These are phyloP conservation scores for Alethe diademata DNA, from an alignment of 2,113 vertebrate species.

Conservation along the genomic window DNA sequence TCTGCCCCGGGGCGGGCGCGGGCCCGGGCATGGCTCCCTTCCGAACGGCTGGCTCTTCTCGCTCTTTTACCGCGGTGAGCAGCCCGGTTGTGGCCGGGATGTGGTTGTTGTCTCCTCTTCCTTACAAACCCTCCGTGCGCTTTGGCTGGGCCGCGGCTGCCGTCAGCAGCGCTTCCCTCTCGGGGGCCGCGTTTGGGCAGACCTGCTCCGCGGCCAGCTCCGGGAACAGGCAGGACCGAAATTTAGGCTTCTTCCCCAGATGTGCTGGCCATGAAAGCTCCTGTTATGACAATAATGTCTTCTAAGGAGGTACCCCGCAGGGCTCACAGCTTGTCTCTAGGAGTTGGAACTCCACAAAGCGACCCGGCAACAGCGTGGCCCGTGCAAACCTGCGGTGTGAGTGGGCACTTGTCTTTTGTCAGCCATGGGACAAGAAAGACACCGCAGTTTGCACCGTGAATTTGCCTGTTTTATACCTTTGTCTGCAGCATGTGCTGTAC, in stretches of 20 bases:
- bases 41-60: rapidly evolving
- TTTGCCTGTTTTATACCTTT: not conserved
- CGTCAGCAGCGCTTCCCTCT: not conserved
- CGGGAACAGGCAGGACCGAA: rapidly evolving
- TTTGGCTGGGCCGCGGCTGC: not conserved
- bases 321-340: not conserved
- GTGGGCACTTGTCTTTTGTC: not conserved
- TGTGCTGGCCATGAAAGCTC: not conserved
- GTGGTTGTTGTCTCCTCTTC: not conserved
- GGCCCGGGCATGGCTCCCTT: rapidly evolving
- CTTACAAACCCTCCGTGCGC: not conserved
- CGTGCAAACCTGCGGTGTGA: too few species aligned
- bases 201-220: not conserved
- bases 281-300: rapidly evolving
- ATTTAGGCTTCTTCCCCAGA: not conserved
- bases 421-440: rapidly evolving
- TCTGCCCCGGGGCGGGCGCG: rapidly evolving
- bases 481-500: not conserved
- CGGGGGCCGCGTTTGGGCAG: not conserved
- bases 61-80: rapidly evolving
- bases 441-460: rapidly evolving
- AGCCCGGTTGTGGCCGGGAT: rapidly evolving
- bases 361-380: rapidly evolving
- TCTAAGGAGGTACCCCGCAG: not conserved
- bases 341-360: not conserved